Evolutionary conservation across 2,888 invertebrate genomes (phyloP).

Genomic region (Drosophila histrio): DNA sequence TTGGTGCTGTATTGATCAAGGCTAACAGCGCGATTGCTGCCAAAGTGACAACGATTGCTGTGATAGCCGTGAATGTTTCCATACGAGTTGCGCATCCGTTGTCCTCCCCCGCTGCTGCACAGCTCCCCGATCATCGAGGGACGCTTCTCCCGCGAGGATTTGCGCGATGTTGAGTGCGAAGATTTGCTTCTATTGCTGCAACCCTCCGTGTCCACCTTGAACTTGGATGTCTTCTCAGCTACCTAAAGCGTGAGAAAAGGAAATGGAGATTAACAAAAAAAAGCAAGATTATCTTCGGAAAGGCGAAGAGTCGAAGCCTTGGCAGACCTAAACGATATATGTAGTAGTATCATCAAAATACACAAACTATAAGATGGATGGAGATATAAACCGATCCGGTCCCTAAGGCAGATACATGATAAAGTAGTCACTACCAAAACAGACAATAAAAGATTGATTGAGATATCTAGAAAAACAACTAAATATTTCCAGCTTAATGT

Average conservation of each 20-base stretch:
- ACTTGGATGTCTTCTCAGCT: slow-evolving; percentile 90
- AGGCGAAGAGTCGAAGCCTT: too few species aligned
- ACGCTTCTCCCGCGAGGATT: slow-evolving; percentile 88
- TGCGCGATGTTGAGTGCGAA: slow-evolving; percentile 87
- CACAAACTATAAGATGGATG: too few species aligned
- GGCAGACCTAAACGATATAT: too few species aligned
- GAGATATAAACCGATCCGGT: too few species aligned
- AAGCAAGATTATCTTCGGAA: too few species aligned
- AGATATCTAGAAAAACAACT: too few species aligned
- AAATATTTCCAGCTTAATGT: too few species aligned
- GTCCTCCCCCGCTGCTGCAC: slow-evolving; percentile 84
- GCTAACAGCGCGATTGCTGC: slow-evolving; percentile 84
- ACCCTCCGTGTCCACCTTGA: slow-evolving; percentile 90
- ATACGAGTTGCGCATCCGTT: slow-evolving; percentile 84
- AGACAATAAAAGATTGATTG: too few species aligned
- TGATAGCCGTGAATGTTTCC: slow-evolving; percentile 84
- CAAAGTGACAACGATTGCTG: slow-evolving; percentile 83
- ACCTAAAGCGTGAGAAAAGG: slow-evolving; percentile 75
- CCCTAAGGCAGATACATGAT: too few species aligned
- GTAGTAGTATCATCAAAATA: too few species aligned
- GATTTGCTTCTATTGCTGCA: slow-evolving; percentile 86
- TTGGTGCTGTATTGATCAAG: slow-evolving; percentile 84
- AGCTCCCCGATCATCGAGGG: slow-evolving; percentile 85
- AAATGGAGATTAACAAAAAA: background rate
- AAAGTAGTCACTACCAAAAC: too few species aligned